A percentile compares a stretch with the other conserved stretches of the same genome.
phyloP scores from a whole-genome alignment of 2,888 invertebrate species.

The Tenodera sinensis region DNA sequence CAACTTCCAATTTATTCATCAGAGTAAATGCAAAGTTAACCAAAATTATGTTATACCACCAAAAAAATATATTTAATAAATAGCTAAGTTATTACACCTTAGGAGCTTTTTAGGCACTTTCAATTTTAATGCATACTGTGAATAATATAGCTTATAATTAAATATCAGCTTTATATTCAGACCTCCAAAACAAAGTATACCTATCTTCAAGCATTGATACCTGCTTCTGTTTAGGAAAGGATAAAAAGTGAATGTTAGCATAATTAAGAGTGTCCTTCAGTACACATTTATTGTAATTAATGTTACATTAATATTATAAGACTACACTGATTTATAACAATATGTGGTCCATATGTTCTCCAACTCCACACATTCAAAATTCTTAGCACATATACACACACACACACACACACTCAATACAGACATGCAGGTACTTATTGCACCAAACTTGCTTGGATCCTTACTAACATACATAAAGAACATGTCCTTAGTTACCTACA shows the following conservation, averaged over 20 bases:
- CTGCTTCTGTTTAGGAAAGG: too few species aligned
- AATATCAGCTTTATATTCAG: too few species aligned
- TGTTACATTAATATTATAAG: background rate
- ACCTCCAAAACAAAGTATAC: too few species aligned
- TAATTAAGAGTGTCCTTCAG: background rate
- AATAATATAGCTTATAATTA: too few species aligned
- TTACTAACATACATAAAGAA: background rate
- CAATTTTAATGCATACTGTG: too few species aligned
- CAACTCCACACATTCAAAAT: background rate
- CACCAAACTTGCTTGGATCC: background rate
- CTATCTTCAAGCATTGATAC: too few species aligned
- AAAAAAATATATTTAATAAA: too few species aligned
- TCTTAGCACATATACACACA: background rate
- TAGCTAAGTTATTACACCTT: too few species aligned
- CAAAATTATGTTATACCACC: too few species aligned
- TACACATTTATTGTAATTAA: constrained; percentile 14
- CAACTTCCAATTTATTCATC: too few species aligned
- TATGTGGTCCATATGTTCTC: background rate
- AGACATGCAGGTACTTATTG: background rate
- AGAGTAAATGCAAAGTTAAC: too few species aligned
- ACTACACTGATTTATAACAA: background rate
- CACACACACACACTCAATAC: background rate
- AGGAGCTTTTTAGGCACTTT: too few species aligned
- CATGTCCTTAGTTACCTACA: background rate
- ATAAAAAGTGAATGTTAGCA: background rate